Evolutionary conservation across 2,797 vertebrate genomes (phyloP).

Genomic region (Coccyzus lansbergi): DNA sequence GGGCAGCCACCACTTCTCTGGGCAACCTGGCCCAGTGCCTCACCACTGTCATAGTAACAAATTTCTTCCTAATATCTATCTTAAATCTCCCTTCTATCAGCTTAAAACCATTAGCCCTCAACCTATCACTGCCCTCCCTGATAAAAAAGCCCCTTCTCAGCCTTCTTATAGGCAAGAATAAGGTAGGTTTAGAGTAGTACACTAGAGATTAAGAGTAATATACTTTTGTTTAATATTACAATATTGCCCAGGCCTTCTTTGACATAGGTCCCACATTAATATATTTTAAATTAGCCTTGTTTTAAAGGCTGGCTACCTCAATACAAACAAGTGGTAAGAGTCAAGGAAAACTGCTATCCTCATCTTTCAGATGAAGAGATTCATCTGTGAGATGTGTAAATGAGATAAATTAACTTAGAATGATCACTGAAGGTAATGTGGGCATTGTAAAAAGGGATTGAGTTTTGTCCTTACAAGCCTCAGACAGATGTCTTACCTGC

Average conservation of each 20-base stretch:
- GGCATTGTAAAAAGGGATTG: neutral
- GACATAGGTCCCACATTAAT: neutral
- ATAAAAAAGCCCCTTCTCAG: no score
- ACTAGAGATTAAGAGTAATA: neutral
- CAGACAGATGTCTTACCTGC: neutral
- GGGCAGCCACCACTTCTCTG: no score
- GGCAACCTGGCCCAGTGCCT: no score
- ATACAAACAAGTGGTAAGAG: neutral
- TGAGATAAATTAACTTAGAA: neutral
- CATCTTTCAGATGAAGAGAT: neutral
- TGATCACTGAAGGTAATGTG: fast-evolving
- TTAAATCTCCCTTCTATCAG: no score
- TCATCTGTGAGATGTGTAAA: neutral
- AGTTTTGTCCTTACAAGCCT: neutral
- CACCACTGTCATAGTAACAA: no score
- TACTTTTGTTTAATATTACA: neutral
- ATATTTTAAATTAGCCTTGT: neutral
- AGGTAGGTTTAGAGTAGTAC: no score
- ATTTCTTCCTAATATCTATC: no score
- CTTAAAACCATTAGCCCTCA: no score
- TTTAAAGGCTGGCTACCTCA: neutral
- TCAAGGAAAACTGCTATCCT: neutral
- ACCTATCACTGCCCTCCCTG: no score
- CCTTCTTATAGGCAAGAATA: no score
- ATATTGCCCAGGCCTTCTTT: neutral